Evolutionary conservation across 2,888 invertebrate species (phyloP), one percentile per base, ranked within the genome.

Genomic region (Leptura quadrifasciata): DNA sequence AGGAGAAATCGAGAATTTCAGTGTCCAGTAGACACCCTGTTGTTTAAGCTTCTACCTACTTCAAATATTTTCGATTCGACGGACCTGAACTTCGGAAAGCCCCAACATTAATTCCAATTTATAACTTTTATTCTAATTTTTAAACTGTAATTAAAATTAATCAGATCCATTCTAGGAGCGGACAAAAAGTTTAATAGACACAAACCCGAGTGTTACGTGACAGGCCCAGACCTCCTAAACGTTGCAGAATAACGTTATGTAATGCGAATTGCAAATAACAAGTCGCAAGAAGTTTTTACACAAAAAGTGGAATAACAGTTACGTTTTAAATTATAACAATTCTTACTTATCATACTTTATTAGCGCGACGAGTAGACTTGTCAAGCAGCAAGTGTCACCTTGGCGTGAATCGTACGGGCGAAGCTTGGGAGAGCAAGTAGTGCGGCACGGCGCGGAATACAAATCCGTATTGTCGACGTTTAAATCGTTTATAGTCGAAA

Each of bases 241-340:
- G 47, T 64, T 64, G 39, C 47, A n/a, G 65, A 47, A 65, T 65
- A 65, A 65, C 65, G 65, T 65, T 65, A 35, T 27, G 52, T 65
- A 65, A 65, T 52, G 52, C 17, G 52, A 52, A 65, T 65, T 65
- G 52, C 65, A 52, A 64, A 39, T 64, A 57, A 21, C 57, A 3
- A 57, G 21, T 21, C 21, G 21, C 20, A 47, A 47, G 21, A 20
- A 65, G 65, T 52, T 52, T 52, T 21, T 52, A 17, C 52, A 65
- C 24, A 65, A 65, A 65, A 65, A 65, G 65, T 47, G 47, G 65
- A 65, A 20, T 52, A 47, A 65, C 65, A 65, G 65, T 65, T 52
- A 65, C 52, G 24, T 24, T 52, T 65, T 65, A 52, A 65, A 65
- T 65, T 57, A 57, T 57, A 57, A 57, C 57, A 57, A 57, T 57